phyloP scores from a whole-genome alignment of 2,113 vertebrate species.

The Cettia cetti region DNA sequence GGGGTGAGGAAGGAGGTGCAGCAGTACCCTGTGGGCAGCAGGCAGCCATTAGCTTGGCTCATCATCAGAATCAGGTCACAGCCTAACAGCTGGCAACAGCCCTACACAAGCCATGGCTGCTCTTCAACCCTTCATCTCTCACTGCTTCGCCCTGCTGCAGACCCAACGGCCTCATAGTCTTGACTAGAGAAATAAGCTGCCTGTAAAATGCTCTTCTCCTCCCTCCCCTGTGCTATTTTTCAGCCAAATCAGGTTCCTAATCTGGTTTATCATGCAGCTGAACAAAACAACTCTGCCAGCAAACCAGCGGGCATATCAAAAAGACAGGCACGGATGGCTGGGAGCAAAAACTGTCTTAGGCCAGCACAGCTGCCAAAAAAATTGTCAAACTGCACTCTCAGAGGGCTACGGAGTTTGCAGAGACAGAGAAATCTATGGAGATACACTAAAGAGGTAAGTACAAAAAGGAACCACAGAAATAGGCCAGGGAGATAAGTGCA shows the following conservation, averaged over 20 bases:
- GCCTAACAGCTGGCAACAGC: neutral
- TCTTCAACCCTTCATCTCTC: accelerated
- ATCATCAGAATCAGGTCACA: neutral
- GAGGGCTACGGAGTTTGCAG: neutral
- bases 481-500: neutral
- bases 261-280: constrained; percentile 7
- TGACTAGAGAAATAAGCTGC: neutral
- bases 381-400: neutral
- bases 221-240: neutral
- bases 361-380: constrained; percentile 35
- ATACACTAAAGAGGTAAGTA: constrained; percentile 5
- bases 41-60: neutral
- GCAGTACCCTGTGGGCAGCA: neutral
- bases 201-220: neutral
- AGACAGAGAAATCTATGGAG: constrained; percentile 4
- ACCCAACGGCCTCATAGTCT: neutral
- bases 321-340: neutral
- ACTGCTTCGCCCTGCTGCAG: neutral
- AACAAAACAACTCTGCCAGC: constrained; percentile 2
- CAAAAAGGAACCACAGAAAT: constrained; percentile 4
- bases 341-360: neutral
- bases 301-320: neutral
- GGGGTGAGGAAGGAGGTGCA: neutral
- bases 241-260: constrained; percentile 8
- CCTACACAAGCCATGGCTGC: neutral